Evolutionary conservation across 2,888 invertebrate species (phyloP), one percentile per base, ranked within the genome.

Genomic region (Cenopis cana): DNA sequence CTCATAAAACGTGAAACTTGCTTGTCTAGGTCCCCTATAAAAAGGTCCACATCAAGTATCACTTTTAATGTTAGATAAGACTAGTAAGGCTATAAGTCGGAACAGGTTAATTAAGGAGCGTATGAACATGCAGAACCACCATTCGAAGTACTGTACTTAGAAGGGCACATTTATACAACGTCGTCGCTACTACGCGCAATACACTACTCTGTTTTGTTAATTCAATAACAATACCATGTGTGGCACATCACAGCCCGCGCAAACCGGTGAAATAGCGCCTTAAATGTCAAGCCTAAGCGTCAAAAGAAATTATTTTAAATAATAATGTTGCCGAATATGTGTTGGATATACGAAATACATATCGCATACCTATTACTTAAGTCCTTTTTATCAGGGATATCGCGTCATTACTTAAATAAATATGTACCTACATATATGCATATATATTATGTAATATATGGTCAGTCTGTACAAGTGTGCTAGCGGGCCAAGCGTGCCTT

Each of bases 31-130:
- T 33, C 52, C 41, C 33, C n/a, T 33, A 46, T n/a, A 29, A 55
- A 12, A 50, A 17, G 14, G 57, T 41, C 18, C 33, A 46, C 52
- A 54, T 59, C 33, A 36, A 52, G 50, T 20, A 38, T 38, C 69
- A 65, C 52, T 36, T 57, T 59, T 59, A 64, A 36, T 9, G 50
- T 46, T 49, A 65, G 69, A 56, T 69, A 69, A 57, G 50, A 65
- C 59, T 70, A 70, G 65, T 70, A 70, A 70, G 65, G 70, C 70
- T 70, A 54, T 50, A 69, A 69, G 65, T 70, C 33, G 65, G 65
- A 50, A 65, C 46, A 65, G 65, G 65, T 52, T 36, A 41, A 59
- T 54, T 20, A 46, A 46, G 14, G 64, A 64, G 29, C 41, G 46
- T 69, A 62, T 36, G 46, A 49, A 41, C 3, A 59, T 12, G 11